phyloP scores from a whole-genome alignment of 2,797 vertebrate species.

The Carapus acus region DNA sequence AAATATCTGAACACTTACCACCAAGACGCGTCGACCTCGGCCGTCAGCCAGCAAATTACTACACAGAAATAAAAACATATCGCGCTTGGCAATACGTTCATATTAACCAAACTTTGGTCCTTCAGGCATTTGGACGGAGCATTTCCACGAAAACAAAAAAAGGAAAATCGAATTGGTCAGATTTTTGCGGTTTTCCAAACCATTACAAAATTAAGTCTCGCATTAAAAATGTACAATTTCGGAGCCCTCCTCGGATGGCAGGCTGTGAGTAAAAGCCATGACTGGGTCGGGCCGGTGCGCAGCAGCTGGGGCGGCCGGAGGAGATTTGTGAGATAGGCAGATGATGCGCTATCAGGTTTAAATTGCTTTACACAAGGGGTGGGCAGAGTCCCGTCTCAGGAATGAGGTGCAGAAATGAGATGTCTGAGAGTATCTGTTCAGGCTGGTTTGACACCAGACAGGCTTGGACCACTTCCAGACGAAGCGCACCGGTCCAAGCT shows the following conservation, averaged over 20 bases:
- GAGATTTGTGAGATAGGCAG: slow-evolving; percentile 41
- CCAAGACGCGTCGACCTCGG: slow-evolving; percentile 89
- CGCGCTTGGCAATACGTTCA: slow-evolving; percentile 85
- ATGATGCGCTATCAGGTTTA: slow-evolving; percentile 70
- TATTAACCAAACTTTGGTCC: slow-evolving; percentile 76
- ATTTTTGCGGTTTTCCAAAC: slow-evolving; percentile 8
- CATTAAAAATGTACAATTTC: slow-evolving; percentile 7
- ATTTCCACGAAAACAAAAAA: slow-evolving; percentile 46
- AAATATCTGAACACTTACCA: slow-evolving; percentile 76
- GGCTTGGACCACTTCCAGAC: slow-evolving; percentile 67
- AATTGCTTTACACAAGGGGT: slow-evolving; percentile 65
- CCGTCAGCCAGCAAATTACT: slow-evolving; percentile 78
- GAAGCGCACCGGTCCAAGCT: slow-evolving; percentile 35
- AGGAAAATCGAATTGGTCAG: slow-evolving; percentile 5
- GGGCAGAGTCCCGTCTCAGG: slow-evolving; percentile 67
- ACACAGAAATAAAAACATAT: slow-evolving; percentile 83
- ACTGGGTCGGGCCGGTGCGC: neutral
- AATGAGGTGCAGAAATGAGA: slow-evolving; percentile 73
- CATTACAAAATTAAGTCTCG: slow-evolving; percentile 11
- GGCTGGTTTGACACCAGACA: slow-evolving; percentile 74
- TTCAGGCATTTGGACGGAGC: slow-evolving; percentile 57
- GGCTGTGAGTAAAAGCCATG: slow-evolving; percentile 46
- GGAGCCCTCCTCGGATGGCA: neutral
- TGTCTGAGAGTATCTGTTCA: slow-evolving; percentile 75
- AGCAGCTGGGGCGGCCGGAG: slow-evolving; percentile 8